These are phyloP conservation scores for Dryococelus australis DNA, from an alignment of 2,888 invertebrate genomes.

Conservation along the genomic window DNA sequence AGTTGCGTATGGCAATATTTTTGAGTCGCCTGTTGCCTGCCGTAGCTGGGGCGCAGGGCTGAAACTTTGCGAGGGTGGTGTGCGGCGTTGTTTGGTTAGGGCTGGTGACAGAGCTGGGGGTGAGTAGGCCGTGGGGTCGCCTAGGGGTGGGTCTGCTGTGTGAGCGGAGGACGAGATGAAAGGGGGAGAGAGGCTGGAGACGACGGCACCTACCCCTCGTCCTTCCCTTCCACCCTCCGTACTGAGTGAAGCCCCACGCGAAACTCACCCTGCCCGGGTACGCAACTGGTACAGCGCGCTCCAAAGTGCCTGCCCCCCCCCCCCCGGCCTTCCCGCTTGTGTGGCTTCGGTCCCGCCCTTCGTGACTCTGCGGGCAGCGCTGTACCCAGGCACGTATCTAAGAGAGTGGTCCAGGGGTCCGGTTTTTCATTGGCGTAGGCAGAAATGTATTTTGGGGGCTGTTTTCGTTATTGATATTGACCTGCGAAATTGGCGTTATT, in stretches of 20 bases:
- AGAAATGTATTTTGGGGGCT: no score
- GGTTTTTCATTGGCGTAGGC: no score
- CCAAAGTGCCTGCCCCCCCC: background rate
- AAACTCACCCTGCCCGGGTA: background rate
- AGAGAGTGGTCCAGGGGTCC: no score
- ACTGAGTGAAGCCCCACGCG: background rate
- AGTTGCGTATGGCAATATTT: no score
- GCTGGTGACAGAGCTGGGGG: conserved; percentile 12
- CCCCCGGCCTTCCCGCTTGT: background rate
- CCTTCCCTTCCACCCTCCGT: background rate
- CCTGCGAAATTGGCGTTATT: no score
- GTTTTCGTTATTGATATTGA: no score
- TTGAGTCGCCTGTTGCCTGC: background rate
- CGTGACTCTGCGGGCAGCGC: no score
- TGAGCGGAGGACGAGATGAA: background rate
- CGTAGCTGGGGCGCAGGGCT: background rate
- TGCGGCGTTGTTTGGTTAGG: background rate
- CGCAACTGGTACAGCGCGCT: conserved; percentile 1
- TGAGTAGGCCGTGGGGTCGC: background rate
- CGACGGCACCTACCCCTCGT: background rate
- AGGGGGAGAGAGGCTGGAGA: background rate
- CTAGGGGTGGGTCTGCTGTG: background rate
- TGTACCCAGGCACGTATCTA: no score
- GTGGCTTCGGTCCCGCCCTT: background rate
- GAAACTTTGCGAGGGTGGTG: background rate